Percentiles rank a stretch among this genome's conserved stretches.
Evolutionary conservation across 2,113 vertebrate genomes (phyloP).

Genomic region (Coturnix japonica): DNA sequence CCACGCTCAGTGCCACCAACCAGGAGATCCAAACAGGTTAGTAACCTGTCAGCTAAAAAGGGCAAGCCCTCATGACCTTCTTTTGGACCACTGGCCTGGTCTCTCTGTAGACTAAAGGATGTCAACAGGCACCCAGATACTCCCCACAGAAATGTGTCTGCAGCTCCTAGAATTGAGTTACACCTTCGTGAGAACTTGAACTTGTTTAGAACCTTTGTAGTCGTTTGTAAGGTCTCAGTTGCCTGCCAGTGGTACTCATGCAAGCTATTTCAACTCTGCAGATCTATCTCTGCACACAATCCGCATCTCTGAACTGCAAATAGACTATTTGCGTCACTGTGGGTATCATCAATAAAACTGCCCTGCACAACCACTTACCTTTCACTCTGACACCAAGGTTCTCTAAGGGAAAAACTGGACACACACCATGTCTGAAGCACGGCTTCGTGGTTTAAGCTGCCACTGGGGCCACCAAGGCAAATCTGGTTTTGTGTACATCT

Average conservation of each 20-base stretch:
- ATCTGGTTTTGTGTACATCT: neutral
- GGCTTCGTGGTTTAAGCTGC: neutral
- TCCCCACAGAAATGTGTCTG: neutral
- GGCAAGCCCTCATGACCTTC: neutral
- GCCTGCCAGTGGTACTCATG: neutral
- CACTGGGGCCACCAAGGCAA: neutral
- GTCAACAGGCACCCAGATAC: neutral
- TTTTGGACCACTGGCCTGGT: neutral
- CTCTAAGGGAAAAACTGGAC: neutral
- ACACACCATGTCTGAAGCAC: neutral
- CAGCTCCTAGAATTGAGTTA: neutral
- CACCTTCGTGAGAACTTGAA: neutral
- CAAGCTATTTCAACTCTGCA: neutral
- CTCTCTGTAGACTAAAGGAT: neutral
- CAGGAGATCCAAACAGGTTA: neutral
- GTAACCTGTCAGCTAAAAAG: neutral
- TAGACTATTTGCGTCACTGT: neutral
- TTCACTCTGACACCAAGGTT: neutral
- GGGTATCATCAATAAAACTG: neutral
- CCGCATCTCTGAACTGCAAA: neutral
- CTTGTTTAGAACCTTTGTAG: neutral
- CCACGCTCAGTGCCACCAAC: neutral
- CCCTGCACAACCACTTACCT: neutral
- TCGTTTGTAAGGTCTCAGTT: neutral
- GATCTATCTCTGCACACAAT: neutral